Evolutionary conservation across 2,113 vertebrate genomes (phyloP).

Genomic region (Turdus rufiventris): DNA sequence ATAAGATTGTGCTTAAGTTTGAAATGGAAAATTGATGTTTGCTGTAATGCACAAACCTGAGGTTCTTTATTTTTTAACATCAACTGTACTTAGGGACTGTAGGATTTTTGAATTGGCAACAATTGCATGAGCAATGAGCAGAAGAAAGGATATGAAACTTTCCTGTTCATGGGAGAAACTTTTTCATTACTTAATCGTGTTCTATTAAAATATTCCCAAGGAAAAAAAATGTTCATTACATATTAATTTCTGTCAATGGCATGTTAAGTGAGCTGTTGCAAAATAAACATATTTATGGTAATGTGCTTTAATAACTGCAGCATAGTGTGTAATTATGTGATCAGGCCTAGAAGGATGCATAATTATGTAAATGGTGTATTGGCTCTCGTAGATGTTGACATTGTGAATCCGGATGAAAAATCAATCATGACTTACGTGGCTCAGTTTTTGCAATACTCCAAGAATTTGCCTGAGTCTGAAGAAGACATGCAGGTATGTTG

Average conservation of each 20-base stretch:
- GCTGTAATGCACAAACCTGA: neutral
- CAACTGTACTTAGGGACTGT: neutral
- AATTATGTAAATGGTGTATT: slow-evolving; percentile 9
- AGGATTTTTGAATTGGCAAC: neutral
- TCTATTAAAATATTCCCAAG: neutral
- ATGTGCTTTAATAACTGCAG: slow-evolving; percentile 27
- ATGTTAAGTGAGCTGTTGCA: slow-evolving; percentile 21
- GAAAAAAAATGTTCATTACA: neutral
- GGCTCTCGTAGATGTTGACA: slow-evolving; percentile 85
- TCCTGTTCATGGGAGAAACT: neutral
- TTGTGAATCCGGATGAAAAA: slow-evolving; percentile 90
- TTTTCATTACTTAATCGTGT: neutral
- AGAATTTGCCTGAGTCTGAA: slow-evolving; percentile 63
- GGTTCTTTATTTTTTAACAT: neutral
- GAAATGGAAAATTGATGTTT: neutral
- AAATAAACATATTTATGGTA: slow-evolving; percentile 34
- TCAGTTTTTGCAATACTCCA: slow-evolving; percentile 93
- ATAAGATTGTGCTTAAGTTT: neutral
- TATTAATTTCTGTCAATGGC: slow-evolving; percentile 16
- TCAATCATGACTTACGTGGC: slow-evolving; percentile 97
- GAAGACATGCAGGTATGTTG: slow-evolving; percentile 76
- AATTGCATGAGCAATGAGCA: neutral
- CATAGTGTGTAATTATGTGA: slow-evolving; percentile 23
- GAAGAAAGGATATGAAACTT: neutral
- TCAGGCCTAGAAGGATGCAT: slow-evolving; percentile 8